phyloP scores from a whole-genome alignment of 2,113 vertebrate genomes.

The Bufo bufo region DNA sequence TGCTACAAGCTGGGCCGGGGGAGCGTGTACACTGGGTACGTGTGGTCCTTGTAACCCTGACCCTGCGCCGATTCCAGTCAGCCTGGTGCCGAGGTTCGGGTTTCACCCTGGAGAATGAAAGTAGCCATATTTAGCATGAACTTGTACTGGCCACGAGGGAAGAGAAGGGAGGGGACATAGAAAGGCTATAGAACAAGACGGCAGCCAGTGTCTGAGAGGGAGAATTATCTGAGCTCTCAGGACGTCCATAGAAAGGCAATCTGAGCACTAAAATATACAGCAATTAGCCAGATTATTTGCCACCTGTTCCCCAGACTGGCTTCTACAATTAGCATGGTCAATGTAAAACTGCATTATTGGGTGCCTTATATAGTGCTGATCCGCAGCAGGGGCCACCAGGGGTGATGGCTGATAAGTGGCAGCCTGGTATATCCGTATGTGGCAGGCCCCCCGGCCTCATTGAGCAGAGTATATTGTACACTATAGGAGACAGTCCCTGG shows the following conservation, averaged over 20 bases:
- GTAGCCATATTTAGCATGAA: conserved; percentile 85
- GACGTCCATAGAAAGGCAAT: conserved; percentile 52
- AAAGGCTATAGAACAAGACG: conserved; percentile 25
- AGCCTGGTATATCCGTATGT: neutral
- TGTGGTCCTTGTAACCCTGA: conserved; percentile 72
- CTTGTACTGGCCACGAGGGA: conserved; percentile 60
- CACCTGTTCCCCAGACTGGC: conserved; percentile 57
- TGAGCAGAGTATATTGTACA: neutral
- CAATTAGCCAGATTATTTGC: conserved; percentile 55
- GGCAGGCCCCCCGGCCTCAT: neutral
- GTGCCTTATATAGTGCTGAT: conserved; percentile 53
- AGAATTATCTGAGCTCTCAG: conserved; percentile 37
- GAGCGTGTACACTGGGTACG: conserved; percentile 68
- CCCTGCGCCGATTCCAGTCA: conserved; percentile 81
- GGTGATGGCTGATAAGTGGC: conserved; percentile 11
- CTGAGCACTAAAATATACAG: conserved; percentile 47
- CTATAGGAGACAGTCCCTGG: conserved; percentile 27
- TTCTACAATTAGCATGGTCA: conserved; percentile 52
- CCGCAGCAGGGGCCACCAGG: conserved; percentile 22
- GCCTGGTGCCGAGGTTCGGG: conserved; percentile 88
- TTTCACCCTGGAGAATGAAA: conserved; percentile 78
- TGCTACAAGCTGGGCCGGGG: conserved; percentile 66
- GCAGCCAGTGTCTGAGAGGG: conserved; percentile 31
- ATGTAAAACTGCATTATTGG: conserved; percentile 52
- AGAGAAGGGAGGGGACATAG: conserved; percentile 30